Evolutionary conservation across 2,797 vertebrate genomes (phyloP).

Genomic region (Anniella stebbinsi): DNA sequence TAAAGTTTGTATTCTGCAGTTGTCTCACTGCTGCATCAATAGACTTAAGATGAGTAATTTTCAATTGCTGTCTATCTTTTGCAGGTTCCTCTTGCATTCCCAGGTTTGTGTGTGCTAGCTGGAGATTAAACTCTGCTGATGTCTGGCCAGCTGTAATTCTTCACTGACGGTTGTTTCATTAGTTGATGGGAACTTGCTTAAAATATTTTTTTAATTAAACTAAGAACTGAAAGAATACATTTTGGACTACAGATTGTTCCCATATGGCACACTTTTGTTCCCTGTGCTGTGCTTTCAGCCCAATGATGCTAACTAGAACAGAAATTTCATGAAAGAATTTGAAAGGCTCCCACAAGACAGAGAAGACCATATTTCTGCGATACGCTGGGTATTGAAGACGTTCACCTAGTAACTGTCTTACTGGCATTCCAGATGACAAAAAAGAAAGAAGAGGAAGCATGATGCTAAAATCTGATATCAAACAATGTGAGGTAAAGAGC

Average conservation of each 20-base stretch:
- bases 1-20: slow-evolving; percentile 28
- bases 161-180: slow-evolving; percentile 70
- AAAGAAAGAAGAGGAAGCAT: background rate
- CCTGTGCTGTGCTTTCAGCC: slow-evolving; percentile 33
- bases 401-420: background rate
- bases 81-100: slow-evolving; percentile 27
- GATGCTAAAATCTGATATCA: background rate
- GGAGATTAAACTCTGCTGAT: slow-evolving; percentile 63
- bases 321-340: slow-evolving; percentile 58
- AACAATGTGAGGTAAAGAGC: background rate
- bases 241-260: slow-evolving; percentile 39
- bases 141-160: slow-evolving; percentile 66
- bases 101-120: slow-evolving; percentile 49
- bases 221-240: slow-evolving; percentile 52
- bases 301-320: slow-evolving; percentile 55
- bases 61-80: slow-evolving; percentile 56
- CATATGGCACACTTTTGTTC: background rate
- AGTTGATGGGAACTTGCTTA: slow-evolving; percentile 59
- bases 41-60: slow-evolving; percentile 58
- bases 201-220: slow-evolving; percentile 73
- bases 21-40: slow-evolving; percentile 38
- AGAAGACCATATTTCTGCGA: background rate
- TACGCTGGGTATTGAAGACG: background rate
- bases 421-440: background rate
- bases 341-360: slow-evolving; percentile 34